These are phyloP conservation scores for Psix sp. DNA, from an alignment of 1,140 invertebrate species.

Conservation along the genomic window DNA sequence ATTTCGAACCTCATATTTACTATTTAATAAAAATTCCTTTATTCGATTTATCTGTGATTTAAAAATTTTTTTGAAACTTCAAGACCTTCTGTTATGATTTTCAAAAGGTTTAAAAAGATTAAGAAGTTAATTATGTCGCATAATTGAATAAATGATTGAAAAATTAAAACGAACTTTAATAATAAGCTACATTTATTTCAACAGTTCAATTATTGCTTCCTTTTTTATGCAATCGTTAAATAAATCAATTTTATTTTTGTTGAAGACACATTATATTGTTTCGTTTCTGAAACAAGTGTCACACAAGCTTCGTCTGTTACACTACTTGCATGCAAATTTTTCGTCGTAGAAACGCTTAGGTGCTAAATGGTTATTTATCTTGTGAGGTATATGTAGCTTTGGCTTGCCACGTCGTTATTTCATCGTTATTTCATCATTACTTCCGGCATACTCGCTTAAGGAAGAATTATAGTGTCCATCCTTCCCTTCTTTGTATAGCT, in stretches of 20 bases:
- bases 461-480: slow-evolving; percentile 58
- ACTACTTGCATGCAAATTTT: slow-evolving; percentile 40
- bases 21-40: slow-evolving; percentile 32
- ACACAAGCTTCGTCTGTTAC: background rate
- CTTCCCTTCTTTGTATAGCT: slow-evolving; percentile 49
- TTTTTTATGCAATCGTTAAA: no score
- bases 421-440: slow-evolving; percentile 63
- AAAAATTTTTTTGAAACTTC: background rate
- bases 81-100: no score
- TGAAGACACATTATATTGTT: no score
- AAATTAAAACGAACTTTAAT: no score
- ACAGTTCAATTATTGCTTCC: no score
- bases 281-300: slow-evolving; percentile 7
- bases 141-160: no score
- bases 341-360: slow-evolving; percentile 36
- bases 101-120: no score
- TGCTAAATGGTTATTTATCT: slow-evolving; percentile 59
- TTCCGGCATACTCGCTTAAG: slow-evolving; percentile 59
- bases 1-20: slow-evolving; percentile 33
- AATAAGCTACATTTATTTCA: no score
- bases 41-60: slow-evolving; percentile 1
- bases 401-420: slow-evolving; percentile 56
- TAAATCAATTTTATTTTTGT: no score
- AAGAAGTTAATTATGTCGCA: no score
- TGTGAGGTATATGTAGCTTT: slow-evolving; percentile 33